Evolutionary conservation across 1,140 invertebrate species (phyloP).

Genomic region (Dinoponera quadriceps): DNA sequence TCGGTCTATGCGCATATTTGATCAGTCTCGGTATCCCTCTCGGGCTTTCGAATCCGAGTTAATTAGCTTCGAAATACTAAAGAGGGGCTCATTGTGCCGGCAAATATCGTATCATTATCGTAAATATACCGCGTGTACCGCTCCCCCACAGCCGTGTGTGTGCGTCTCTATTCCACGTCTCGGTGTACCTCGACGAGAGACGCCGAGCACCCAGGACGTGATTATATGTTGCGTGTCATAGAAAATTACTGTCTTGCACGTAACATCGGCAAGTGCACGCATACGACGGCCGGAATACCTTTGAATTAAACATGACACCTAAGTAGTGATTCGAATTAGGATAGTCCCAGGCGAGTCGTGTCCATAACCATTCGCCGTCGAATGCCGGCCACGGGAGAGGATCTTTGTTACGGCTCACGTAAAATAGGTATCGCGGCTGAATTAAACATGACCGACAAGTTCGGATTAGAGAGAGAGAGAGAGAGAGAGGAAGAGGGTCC

Average conservation of each 20-base stretch:
- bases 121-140: background rate
- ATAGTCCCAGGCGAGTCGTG: slow-evolving; percentile 32
- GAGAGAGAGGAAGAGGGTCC: no score
- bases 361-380: slow-evolving; percentile 53
- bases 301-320: slow-evolving; percentile 72
- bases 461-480: slow-evolving; percentile 63
- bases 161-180: slow-evolving; percentile 17
- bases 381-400: slow-evolving; percentile 11
- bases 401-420: slow-evolving; percentile 55
- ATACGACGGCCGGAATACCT: slow-evolving; percentile 1
- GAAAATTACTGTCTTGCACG: slow-evolving; percentile 60
- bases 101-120: slow-evolving; percentile 19
- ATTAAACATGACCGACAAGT: slow-evolving; percentile 70
- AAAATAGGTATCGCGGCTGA: slow-evolving; percentile 60
- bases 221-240: slow-evolving; percentile 54
- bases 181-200: slow-evolving; percentile 24
- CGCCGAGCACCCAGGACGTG: slow-evolving; percentile 24
- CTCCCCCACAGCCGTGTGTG: no score
- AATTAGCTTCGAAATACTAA: background rate
- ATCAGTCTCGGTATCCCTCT: slow-evolving; percentile 22
- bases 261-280: slow-evolving; percentile 37
- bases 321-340: slow-evolving; percentile 67
- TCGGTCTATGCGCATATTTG: slow-evolving; percentile 4
- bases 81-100: background rate
- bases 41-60: background rate